A percentile compares a stretch with the other conserved stretches of the same genome.
These are phyloP conservation scores for Polyergus mexicanus DNA, from an alignment of 1,140 invertebrate genomes.

Conservation along the genomic window DNA sequence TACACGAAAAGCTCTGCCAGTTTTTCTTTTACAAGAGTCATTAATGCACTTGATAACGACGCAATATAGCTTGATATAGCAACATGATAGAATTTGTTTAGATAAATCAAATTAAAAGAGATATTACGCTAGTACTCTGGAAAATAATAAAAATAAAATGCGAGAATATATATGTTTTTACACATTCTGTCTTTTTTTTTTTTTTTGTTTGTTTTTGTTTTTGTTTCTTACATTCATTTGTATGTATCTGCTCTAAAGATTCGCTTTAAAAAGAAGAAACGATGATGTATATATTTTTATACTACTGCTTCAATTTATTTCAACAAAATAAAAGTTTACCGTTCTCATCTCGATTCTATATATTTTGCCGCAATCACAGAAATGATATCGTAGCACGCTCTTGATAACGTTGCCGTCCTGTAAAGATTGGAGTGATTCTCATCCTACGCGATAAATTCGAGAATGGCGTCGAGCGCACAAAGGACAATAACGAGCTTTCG, in stretches of 20 bases:
- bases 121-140: neutral
- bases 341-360: slow-evolving; percentile 12
- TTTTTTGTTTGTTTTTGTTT: no score
- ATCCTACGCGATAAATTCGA: slow-evolving; percentile 41
- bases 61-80: neutral
- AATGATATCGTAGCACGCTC: neutral
- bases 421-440: neutral
- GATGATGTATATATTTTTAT: neutral
- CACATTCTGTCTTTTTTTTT: neutral
- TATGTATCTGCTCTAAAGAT: neutral
- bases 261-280: no score
- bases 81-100: neutral
- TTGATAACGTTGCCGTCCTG: neutral
- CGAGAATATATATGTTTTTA: neutral
- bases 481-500: slow-evolving; percentile 54
- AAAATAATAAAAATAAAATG: neutral
- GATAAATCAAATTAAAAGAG: neutral
- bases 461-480: slow-evolving; percentile 23
- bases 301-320: neutral
- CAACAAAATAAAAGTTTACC: neutral
- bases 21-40: neutral
- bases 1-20: neutral
- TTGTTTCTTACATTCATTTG: no score
- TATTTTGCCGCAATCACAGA: neutral
- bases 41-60: slow-evolving; percentile 8